These are phyloP conservation scores for Vultur gryphus DNA, from an alignment of 2,797 vertebrate genomes.

Conservation along the genomic window DNA sequence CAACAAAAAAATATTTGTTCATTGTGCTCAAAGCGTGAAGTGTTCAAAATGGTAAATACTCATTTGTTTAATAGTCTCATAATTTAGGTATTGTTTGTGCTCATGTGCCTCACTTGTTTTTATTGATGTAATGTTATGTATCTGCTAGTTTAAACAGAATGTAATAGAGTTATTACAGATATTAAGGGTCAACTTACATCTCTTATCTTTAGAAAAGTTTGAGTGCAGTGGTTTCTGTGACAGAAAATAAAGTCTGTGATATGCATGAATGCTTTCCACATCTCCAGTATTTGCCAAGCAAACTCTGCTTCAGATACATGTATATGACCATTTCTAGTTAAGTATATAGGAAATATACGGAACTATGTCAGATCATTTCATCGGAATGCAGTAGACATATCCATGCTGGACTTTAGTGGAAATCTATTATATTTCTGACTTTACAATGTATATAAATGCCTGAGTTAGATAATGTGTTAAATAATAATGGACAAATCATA, in stretches of 20 bases:
- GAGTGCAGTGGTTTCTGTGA: neutral
- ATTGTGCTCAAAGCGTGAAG: neutral
- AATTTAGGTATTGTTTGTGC: neutral
- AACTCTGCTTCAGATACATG: neutral
- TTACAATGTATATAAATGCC: neutral
- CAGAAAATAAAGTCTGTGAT: neutral
- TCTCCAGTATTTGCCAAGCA: neutral
- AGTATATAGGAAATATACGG: neutral
- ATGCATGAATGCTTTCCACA: neutral
- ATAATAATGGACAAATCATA: neutral
- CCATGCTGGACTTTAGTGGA: neutral
- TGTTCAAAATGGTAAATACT: neutral
- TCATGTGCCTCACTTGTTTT: neutral
- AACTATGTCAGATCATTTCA: neutral
- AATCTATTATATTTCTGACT: neutral
- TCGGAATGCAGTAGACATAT: neutral
- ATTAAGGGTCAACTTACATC: neutral
- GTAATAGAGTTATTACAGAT: neutral
- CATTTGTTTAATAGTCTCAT: neutral
- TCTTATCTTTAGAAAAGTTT: neutral
- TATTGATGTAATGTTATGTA: fast-evolving
- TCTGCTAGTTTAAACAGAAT: neutral
- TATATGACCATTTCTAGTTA: neutral
- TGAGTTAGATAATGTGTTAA: neutral
- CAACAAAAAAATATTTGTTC: neutral